Percentiles rank a stretch among this genome's conserved stretches.
Conservation (phyloP, 2,888 invertebrate species). For the Phasia obesa region DNA sequence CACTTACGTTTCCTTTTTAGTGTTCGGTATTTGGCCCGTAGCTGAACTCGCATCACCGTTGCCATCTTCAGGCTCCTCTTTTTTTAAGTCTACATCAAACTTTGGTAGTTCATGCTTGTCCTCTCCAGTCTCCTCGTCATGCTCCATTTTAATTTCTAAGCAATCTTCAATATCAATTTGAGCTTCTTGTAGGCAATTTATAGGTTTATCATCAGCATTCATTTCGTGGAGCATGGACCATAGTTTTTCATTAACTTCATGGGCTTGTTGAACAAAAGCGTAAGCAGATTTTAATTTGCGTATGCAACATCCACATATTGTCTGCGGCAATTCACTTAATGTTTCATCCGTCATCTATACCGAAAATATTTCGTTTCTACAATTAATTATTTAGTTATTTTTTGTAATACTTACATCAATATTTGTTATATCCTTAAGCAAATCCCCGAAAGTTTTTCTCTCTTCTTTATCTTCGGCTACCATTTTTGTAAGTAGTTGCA, state of each 20-base stretch:
- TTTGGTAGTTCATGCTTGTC: constrained; percentile 1
- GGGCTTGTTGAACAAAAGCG: constrained; percentile 52
- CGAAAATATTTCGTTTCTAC: constrained; percentile 4
- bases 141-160: constrained; percentile 63
- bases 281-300: constrained; percentile 58
- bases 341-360: constrained; percentile 45
- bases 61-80: constrained; percentile 46
- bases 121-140: constrained; percentile 28
- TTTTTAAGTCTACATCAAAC: constrained; percentile 41
- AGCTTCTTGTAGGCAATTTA: constrained; percentile 61
- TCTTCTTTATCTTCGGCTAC: constrained; percentile 49
- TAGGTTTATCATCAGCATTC: constrained; percentile 37
- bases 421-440: constrained; percentile 57
- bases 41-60: not conserved
- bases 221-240: constrained; percentile 39
- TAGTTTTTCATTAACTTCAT: constrained; percentile 58
- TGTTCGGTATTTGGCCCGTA: not conserved
- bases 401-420: constrained; percentile 54
- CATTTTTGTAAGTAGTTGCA: constrained; percentile 46
- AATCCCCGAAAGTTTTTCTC: constrained; percentile 57
- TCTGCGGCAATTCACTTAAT: constrained; percentile 41
- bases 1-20: constrained; percentile 29
- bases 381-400: not conserved
- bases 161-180: constrained; percentile 64
- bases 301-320: constrained; percentile 52